Base-by-base conservation (phyloP, 1,140 invertebrate species). In the Physella acuta region DNA sequence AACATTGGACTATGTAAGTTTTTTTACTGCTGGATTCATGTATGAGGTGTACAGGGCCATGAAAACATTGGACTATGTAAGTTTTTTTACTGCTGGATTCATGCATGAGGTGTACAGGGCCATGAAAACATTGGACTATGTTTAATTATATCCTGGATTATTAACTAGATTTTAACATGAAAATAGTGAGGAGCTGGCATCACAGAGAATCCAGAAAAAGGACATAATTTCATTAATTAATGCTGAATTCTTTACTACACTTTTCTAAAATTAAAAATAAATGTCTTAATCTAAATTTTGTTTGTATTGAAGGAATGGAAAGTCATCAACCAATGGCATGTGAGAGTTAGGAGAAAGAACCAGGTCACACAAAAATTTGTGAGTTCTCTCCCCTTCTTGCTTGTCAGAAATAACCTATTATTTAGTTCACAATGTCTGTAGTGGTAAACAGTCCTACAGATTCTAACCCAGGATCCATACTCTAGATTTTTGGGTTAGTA, bases 101-200 rank as follows among this genome's bases (percentile, higher is more conserved):
- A 99, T 99, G 98, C 92, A 97, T 84, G 98, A 99, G 88, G 97
- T 99, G 1, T 99, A 98, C 84, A 89, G 95, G 75, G 97, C 97
- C 20, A 99, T 99, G 97, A 99, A 98, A 85, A 90, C 92, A 8
- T 88, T 99, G 17, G 92, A 95, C 87, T 99, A 98, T 88, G 92
- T 91, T n/a, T n/a, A n/a, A n/a, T n/a, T n/a, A n/a, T n/a, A n/a
- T n/a, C n/a, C n/a, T n/a, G n/a, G n/a, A n/a, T n/a, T n/a, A n/a
- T n/a, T n/a, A n/a, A n/a, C n/a, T n/a, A n/a, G n/a, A n/a, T n/a
- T n/a, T n/a, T n/a, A n/a, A n/a, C n/a, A n/a, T n/a, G n/a, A n/a
- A n/a, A n/a, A n/a, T n/a, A n/a, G n/a, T n/a, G n/a, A n/a, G n/a
- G n/a, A n/a, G n/a, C n/a, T n/a, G n/a, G n/a, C n/a, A n/a, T n/a